These are phyloP conservation scores for Pseudochromis fuscus DNA, from an alignment of 2,797 vertebrate species.

Conservation along the genomic window DNA sequence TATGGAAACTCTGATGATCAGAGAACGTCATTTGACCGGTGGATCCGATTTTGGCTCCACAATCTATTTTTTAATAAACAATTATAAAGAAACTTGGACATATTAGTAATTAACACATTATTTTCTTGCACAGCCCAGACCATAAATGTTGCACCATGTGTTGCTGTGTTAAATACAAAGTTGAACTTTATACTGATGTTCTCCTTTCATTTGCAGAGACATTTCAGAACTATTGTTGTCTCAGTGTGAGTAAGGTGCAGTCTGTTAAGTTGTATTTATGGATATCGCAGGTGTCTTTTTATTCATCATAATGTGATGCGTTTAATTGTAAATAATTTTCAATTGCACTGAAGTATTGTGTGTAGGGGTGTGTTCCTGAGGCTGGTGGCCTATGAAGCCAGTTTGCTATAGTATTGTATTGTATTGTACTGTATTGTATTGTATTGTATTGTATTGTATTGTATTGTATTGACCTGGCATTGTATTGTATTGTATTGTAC, in stretches of 20 bases:
- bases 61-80: not conserved
- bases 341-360: not conserved
- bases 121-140: too few species aligned
- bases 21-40: not conserved
- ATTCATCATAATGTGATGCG: not conserved
- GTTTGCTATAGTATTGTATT: not conserved
- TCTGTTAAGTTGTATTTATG: constrained; percentile 4
- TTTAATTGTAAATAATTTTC: not conserved
- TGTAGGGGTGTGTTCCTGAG: not conserved
- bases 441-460: not conserved
- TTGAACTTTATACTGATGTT: not conserved
- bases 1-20: not conserved
- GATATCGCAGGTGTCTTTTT: not conserved
- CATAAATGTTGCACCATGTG: not conserved
- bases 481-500: not conserved
- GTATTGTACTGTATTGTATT: not conserved
- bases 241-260: not conserved
- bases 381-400: constrained; percentile 7
- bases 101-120: too few species aligned
- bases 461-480: too few species aligned
- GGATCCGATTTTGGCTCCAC: not conserved
- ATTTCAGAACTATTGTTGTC: constrained; percentile 1
- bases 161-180: too few species aligned
- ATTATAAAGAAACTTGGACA: not conserved
- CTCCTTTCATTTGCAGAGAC: constrained; percentile 1